These are phyloP conservation scores for Heliothis virescens DNA, from an alignment of 1,140 invertebrate species.

Conservation along the genomic window DNA sequence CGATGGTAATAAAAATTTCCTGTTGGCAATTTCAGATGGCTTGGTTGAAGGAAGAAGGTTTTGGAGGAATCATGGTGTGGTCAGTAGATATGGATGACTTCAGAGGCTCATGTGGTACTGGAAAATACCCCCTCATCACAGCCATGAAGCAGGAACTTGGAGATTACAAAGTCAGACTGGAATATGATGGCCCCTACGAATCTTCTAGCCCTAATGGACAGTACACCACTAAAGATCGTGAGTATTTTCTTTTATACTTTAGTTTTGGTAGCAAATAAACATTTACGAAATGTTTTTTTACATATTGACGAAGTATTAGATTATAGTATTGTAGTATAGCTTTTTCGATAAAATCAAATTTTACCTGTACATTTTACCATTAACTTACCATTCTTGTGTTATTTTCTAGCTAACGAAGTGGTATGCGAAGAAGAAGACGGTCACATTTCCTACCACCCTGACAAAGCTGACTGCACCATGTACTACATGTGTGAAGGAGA, in stretches of 20 bases:
- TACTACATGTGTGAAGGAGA: slow-evolving; percentile 99
- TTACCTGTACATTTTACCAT: too few relatives aligned
- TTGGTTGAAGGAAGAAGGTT: slow-evolving; percentile 97
- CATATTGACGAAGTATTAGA: too few relatives aligned
- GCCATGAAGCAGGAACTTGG: slow-evolving; percentile 94
- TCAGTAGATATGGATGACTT: slow-evolving; percentile 99
- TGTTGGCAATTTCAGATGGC: slow-evolving; percentile 90
- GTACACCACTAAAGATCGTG: slow-evolving; percentile 95
- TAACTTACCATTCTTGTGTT: too few relatives aligned
- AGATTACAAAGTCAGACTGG: slow-evolving; percentile 93
- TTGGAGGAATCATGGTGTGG: slow-evolving; percentile 99
- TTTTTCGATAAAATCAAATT: too few relatives aligned
- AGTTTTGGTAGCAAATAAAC: neutral
- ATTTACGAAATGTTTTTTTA: too few relatives aligned
- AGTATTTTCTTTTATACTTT: slow-evolving; percentile 84
- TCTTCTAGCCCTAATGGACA: slow-evolving; percentile 89
- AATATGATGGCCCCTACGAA: slow-evolving; percentile 95
- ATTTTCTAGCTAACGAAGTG: slow-evolving; percentile 92
- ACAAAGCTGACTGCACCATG: slow-evolving; percentile 96
- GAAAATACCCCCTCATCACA: slow-evolving; percentile 95
- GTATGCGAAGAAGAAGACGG: slow-evolving; percentile 97
- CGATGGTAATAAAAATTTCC: neutral
- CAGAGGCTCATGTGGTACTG: slow-evolving; percentile 94
- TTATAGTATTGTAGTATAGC: too few relatives aligned
- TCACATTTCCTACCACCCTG: slow-evolving; percentile 96